Percentiles rank a stretch among this genome's conserved stretches.
phyloP scores from a whole-genome alignment of 2,113 vertebrate species.

The Tylochromis polylepis region DNA sequence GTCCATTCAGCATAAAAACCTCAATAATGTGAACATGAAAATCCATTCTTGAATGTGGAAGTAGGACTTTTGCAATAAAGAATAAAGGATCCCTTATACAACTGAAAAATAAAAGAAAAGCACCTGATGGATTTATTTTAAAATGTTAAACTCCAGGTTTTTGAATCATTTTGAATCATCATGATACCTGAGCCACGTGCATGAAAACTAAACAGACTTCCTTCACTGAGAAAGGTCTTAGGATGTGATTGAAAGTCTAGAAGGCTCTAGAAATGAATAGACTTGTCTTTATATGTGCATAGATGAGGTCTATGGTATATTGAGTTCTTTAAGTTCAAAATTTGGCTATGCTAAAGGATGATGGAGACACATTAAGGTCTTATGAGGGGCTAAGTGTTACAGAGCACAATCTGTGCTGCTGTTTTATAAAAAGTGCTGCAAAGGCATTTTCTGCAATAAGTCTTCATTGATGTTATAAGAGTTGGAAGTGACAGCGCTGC shows the following conservation, averaged over 20 bases:
- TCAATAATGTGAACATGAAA: not conserved
- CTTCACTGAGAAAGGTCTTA: not conserved
- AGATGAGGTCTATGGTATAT: not conserved
- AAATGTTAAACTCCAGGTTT: not conserved
- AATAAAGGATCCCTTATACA: not conserved
- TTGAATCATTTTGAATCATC: too few relatives aligned
- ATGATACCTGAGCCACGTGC: not conserved
- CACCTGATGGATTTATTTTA: not conserved
- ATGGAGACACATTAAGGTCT: not conserved
- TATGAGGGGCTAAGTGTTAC: not conserved
- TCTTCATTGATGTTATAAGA: not conserved
- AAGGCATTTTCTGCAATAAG: not conserved
- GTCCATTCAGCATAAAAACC: not conserved
- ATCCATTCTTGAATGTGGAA: not conserved
- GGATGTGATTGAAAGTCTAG: not conserved
- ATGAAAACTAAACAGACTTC: not conserved
- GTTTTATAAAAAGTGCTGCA: not conserved
- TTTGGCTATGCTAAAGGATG: not conserved
- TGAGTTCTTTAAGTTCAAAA: not conserved
- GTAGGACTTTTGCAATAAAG: not conserved
- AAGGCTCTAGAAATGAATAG: not conserved
- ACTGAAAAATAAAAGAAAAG: not conserved
- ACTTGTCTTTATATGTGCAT: not conserved
- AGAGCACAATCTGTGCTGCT: not conserved
- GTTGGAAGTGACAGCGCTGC: not conserved